phyloP scores from a whole-genome alignment of 2,888 invertebrate genomes.

The Apeira syringaria region DNA sequence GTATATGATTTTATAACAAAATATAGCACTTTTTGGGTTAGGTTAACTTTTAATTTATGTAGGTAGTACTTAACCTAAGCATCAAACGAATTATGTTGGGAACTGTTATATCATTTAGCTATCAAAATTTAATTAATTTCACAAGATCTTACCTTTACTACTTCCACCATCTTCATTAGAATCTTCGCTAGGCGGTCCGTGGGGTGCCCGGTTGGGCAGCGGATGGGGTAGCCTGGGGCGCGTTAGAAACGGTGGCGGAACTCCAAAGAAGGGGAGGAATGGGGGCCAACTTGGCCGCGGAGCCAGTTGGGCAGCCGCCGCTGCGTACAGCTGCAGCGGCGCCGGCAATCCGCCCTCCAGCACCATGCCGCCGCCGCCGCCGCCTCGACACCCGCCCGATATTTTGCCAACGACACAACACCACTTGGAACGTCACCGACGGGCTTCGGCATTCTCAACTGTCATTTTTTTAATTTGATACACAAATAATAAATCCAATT shows the following conservation, averaged over 20 bases:
- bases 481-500: conserved; percentile 19
- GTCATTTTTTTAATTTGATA: conserved; percentile 40
- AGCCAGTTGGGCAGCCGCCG: conserved; percentile 85
- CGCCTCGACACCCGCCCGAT: conserved; percentile 53
- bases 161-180: conserved; percentile 81
- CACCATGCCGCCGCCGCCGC: conserved; percentile 81
- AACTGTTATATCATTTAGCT: no score
- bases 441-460: conserved; percentile 49
- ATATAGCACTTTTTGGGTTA: no score
- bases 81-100: no score
- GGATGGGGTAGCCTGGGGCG: conserved; percentile 70
- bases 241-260: conserved; percentile 83
- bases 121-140: background rate
- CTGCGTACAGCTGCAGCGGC: conserved; percentile 88
- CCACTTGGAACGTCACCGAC: conserved; percentile 41
- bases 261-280: conserved; percentile 84
- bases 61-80: no score
- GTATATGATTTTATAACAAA: no score
- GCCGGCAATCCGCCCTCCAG: conserved; percentile 87
- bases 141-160: conserved; percentile 66
- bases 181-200: conserved; percentile 81
- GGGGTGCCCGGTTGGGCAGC: conserved; percentile 67
- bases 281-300: conserved; percentile 85
- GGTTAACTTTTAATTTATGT: no score
- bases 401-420: conserved; percentile 59